phyloP scores from a whole-genome alignment of 2,113 vertebrate species.

The Eonycteris spelaea region DNA sequence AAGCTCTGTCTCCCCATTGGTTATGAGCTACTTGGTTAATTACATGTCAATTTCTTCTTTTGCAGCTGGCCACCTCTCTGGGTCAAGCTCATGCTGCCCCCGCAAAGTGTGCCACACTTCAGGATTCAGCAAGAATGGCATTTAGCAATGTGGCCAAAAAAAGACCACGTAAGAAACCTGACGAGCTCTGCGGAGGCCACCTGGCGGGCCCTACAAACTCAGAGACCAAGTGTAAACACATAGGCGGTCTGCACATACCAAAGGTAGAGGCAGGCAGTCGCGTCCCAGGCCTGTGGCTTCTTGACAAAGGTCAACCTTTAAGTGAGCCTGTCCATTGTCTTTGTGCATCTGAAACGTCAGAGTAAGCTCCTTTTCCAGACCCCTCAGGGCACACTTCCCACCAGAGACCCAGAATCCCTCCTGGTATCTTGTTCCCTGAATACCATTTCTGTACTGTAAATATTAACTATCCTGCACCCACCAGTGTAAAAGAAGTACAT shows the following conservation, averaged over 20 bases:
- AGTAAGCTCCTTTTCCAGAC: not conserved
- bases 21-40: not conserved
- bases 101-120: not conserved
- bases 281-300: not conserved
- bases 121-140: not conserved
- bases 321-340: not conserved
- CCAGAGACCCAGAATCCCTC: no score
- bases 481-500: not conserved
- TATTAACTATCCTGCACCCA: no score
- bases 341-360: not conserved
- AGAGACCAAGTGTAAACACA: not conserved
- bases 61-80: not conserved
- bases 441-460: no score
- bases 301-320: not conserved
- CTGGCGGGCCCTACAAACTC: no score
- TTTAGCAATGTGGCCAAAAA: not conserved
- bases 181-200: not conserved
- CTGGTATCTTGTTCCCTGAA: not conserved
- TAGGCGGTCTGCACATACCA: no score
- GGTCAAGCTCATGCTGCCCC: not conserved
- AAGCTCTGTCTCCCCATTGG: not conserved
- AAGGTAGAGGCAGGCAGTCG: not conserved
- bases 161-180: not conserved
- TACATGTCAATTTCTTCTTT: not conserved
- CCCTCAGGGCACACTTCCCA: not conserved